A percentile compares a stretch with the other conserved stretches of the same genome.
phyloP scores from a whole-genome alignment of 2,113 vertebrate genomes.

The Ardeotis arabs region DNA sequence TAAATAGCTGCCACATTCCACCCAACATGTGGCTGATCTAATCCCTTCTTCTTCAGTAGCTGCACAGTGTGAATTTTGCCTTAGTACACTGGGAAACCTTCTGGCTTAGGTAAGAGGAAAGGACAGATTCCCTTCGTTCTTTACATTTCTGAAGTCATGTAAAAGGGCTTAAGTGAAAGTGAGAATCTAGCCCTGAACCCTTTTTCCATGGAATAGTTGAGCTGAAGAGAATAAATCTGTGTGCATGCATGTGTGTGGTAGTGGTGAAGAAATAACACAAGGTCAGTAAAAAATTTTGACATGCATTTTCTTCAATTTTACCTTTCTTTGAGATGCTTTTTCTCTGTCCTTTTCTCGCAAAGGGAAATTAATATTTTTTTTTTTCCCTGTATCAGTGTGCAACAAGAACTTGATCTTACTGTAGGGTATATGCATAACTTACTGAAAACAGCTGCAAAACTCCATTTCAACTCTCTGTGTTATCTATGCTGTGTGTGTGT shows the following conservation, averaged over 20 bases:
- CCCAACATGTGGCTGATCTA: conserved; percentile 3
- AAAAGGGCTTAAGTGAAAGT: neutral
- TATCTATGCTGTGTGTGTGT: neutral
- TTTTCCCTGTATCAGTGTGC: neutral
- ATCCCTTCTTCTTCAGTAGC: neutral
- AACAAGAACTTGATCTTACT: neutral
- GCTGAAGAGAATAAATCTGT: neutral
- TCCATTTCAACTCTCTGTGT: neutral
- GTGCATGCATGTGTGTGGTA: neutral
- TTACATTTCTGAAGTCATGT: neutral
- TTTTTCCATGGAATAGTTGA: neutral
- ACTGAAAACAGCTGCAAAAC: neutral
- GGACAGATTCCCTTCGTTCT: neutral
- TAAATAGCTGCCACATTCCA: neutral
- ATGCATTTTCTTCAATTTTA: neutral
- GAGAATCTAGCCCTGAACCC: neutral
- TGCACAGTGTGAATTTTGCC: neutral
- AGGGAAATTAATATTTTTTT: neutral
- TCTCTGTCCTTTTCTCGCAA: neutral
- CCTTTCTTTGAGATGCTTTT: neutral
- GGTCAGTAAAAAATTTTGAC: neutral
- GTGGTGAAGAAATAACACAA: neutral
- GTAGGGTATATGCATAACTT: neutral
- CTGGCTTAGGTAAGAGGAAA: neutral
- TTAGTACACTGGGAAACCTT: neutral